Evolutionary conservation across 2,113 vertebrate species (phyloP).

Genomic region (Meleagris gallopavo): DNA sequence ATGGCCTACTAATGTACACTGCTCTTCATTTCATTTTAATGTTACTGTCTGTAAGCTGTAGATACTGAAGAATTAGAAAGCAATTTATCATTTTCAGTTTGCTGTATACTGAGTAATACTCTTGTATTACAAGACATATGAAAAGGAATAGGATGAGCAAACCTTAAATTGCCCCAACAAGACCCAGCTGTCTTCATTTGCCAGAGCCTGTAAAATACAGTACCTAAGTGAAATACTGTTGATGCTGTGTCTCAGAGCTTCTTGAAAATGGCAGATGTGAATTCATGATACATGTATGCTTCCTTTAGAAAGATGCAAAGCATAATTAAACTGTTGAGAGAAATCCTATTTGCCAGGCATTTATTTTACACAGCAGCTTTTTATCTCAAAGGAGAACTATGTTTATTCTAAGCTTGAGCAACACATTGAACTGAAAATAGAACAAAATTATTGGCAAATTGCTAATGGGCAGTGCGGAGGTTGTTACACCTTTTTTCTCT

Average conservation of each 20-base stretch:
- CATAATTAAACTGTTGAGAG: not conserved
- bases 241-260: not conserved
- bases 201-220: not conserved
- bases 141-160: not conserved
- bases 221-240: not conserved
- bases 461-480: not conserved
- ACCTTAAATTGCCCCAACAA: not conserved
- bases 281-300: not conserved
- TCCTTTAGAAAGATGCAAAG: conserved; percentile 20
- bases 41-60: not conserved
- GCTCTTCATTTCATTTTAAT: not conserved
- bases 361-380: conserved; percentile 15
- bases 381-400: conserved; percentile 24
- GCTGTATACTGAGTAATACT: not conserved
- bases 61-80: not conserved
- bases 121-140: too few relatives aligned
- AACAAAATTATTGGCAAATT: conserved; percentile 33
- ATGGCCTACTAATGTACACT: not conserved
- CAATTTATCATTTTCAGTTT: not conserved
- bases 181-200: not conserved
- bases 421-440: not conserved
- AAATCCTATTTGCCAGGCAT: conserved; percentile 13
- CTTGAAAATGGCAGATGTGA: not conserved
- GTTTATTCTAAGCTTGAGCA: conserved; percentile 42
- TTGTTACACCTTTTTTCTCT: not conserved